Percentiles rank a stretch among this genome's conserved stretches.
phyloP scores from a whole-genome alignment of 2,113 vertebrate genomes.

The Apteryx owenii region DNA sequence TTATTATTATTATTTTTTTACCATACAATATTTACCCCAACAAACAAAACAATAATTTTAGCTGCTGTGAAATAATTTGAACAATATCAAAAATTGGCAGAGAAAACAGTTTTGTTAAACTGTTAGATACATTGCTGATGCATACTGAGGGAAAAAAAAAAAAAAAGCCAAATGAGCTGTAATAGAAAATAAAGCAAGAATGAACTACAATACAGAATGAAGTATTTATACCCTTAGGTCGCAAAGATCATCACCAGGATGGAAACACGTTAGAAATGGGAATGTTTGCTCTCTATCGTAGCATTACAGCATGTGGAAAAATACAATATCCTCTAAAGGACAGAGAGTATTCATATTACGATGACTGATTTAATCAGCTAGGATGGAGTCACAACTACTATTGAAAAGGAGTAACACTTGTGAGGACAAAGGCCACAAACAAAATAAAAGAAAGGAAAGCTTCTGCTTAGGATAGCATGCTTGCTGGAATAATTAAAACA shows the following conservation, averaged over 20 bases:
- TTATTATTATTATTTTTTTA: background rate
- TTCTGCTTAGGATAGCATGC: background rate
- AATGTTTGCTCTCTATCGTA: background rate
- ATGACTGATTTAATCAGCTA: background rate
- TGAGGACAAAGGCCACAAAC: background rate
- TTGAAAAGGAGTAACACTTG: background rate
- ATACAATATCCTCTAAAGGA: background rate
- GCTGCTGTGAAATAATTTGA: background rate
- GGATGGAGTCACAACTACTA: background rate
- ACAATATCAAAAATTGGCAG: background rate
- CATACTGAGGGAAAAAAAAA: fast-evolving
- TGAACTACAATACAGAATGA: background rate
- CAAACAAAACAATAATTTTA: background rate
- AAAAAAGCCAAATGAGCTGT: background rate
- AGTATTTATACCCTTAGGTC: background rate
- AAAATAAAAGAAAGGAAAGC: background rate
- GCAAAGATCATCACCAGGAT: background rate
- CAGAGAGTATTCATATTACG: background rate
- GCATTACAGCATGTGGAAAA: background rate
- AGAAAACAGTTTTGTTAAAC: background rate
- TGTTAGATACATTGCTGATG: background rate
- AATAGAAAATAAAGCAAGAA: background rate
- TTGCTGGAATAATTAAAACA: background rate
- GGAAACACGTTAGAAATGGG: background rate
- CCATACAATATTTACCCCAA: background rate